Evolutionary conservation across 2,888 invertebrate species (phyloP).

Genomic region (Andrena fulva): DNA sequence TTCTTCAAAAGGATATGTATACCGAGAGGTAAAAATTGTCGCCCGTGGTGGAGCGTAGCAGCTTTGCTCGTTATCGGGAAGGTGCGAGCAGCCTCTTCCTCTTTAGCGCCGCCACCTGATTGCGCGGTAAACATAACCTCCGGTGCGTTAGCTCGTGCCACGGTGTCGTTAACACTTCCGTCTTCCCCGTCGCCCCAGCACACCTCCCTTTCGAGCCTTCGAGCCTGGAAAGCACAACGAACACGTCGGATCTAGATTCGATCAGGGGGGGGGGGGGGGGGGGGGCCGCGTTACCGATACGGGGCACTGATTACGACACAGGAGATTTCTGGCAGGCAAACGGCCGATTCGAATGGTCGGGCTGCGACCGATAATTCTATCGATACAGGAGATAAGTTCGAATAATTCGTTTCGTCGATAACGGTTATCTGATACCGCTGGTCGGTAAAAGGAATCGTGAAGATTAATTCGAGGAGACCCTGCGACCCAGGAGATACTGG

Average conservation of each 20-base stretch:
- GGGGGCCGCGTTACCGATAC: neutral
- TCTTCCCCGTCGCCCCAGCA: slow-evolving; percentile 21
- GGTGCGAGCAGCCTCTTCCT: slow-evolving; percentile 80
- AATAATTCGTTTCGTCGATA: slow-evolving; percentile 45
- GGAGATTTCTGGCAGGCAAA: neutral
- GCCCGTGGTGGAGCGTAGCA: slow-evolving; percentile 52
- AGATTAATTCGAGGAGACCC: neutral
- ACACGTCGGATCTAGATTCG: neutral
- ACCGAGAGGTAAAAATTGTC: slow-evolving; percentile 50
- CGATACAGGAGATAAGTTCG: slow-evolving; percentile 43
- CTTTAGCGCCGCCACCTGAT: slow-evolving; percentile 80
- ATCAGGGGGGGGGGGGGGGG: neutral
- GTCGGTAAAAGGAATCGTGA: neutral
- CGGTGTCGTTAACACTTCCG: slow-evolving; percentile 75
- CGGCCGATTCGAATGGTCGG: slow-evolving; percentile 18
- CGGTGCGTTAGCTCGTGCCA: slow-evolving; percentile 75
- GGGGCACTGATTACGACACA: neutral
- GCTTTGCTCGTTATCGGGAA: slow-evolving; percentile 80
- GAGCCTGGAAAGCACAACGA: slow-evolving; percentile 37
- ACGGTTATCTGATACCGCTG: slow-evolving; percentile 42
- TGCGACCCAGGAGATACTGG: neutral
- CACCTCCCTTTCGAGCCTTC: neutral
- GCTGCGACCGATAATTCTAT: slow-evolving; percentile 37
- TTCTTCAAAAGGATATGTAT: slow-evolving; percentile 1
- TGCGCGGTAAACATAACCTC: slow-evolving; percentile 78